Evolutionary conservation across 1,140 invertebrate genomes (phyloP), one percentile per base, ranked within the genome.

Genomic region (Centruroides sculpturatus): DNA sequence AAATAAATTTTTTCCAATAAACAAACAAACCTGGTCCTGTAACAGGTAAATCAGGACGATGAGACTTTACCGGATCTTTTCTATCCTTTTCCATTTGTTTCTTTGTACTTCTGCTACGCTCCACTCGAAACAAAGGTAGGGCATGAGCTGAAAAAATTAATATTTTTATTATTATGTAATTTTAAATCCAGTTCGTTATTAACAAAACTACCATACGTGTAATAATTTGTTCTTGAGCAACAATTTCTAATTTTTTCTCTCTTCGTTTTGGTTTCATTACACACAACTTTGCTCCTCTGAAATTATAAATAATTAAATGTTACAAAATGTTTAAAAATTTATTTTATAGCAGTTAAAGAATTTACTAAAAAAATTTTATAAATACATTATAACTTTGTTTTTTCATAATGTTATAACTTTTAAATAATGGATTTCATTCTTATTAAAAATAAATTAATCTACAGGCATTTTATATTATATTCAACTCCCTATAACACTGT

Each of bases 21-120:
- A 41, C 3, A 41, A 53, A 67, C 52, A 64, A 68, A 75, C 81
- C 81, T 60, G 80, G 78, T 13, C 93, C 97, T 57, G 72, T 75
- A n/a, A 98, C 92, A 0, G 96, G 96, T 54, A 98, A 76, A 75
- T 99, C 95, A n/a, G 92, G 96, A 66, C 89, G 74, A 62, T 81
- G 82, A 1, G 92, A 97, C 75, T 93, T 97, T 0, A 95, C 78
- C 0, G 91, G 95, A 80, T 96, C 94, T 68, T 90, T 76, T n/a
- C 76, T 76, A 56, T 92, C 89, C 68, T 93, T 94, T 70, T 97
- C 91, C 82, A 93, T 85, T 71, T 88, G 84, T 72, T 94, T 92
- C 63, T 87, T 81, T 41, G 87, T 86, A 4, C 92, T 93, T 65
- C 89, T 85, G 11, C 92, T 81, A 69, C 90, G 82, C 66, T 96